A percentile compares a stretch with the other conserved stretches of the same genome.
Conservation (phyloP, 2,797 vertebrate species). For the Moxostoma hubbsi region DNA sequence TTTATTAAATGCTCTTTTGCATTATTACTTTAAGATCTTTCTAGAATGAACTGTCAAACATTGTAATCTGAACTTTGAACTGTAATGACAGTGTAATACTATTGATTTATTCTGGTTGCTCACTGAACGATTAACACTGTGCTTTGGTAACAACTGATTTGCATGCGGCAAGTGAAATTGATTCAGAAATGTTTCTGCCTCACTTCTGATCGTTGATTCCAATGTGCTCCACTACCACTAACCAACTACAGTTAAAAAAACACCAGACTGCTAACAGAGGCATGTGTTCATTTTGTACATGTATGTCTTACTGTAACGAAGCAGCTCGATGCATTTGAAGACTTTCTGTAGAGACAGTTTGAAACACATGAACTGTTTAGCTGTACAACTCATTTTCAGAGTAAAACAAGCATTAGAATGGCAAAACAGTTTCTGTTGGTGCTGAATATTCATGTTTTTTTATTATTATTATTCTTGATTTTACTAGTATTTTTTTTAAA, state of each 20-base stretch:
- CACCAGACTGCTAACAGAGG: constrained; percentile 4
- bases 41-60: constrained; percentile 1
- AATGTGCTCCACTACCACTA: constrained; percentile 16
- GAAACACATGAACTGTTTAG: constrained; percentile 30
- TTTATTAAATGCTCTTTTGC: neutral
- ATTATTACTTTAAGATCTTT: constrained; percentile 4
- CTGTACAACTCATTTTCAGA: constrained; percentile 31
- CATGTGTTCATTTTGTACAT: constrained; percentile 25
- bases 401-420: constrained; percentile 46
- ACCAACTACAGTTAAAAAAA: constrained; percentile 27
- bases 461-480: constrained; percentile 37
- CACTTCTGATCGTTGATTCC: constrained; percentile 13
- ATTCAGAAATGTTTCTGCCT: neutral
- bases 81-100: neutral
- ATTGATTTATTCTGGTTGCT: neutral
- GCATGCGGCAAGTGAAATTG: constrained; percentile 1
- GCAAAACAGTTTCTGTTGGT: constrained; percentile 58
- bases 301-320: neutral
- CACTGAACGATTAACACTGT: constrained; percentile 21
- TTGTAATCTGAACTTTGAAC: neutral
- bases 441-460: constrained; percentile 61
- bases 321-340: constrained; percentile 20
- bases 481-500: constrained; percentile 70
- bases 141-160: constrained; percentile 17
- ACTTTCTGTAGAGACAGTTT: constrained; percentile 33